Percentiles rank a stretch among this genome's conserved stretches.
Conservation (phyloP, 2,888 invertebrate species). For the Norana najaformis region DNA sequence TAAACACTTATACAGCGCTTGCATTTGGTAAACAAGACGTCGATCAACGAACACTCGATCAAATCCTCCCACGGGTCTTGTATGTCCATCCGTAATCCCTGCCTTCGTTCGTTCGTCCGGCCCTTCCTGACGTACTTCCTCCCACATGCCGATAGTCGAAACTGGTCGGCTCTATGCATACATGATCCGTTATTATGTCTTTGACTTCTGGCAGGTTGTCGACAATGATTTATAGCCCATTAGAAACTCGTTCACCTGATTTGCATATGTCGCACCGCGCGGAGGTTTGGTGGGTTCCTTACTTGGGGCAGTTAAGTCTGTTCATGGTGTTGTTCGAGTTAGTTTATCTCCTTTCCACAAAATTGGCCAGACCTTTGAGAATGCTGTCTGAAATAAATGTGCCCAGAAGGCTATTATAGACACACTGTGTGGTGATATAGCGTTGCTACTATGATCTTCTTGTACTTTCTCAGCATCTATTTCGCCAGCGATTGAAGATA, state of each 20-base stretch:
- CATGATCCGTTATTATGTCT: not conserved
- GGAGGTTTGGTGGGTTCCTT: not conserved
- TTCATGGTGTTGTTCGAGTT: not conserved
- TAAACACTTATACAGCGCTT: not conserved
- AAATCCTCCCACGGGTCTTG: not conserved
- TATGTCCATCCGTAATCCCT: not conserved
- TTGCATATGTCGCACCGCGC: not conserved
- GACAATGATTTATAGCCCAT: not conserved
- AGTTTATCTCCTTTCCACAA: not conserved
- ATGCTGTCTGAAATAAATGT: not conserved
- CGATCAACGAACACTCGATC: not conserved
- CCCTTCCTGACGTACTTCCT: not conserved
- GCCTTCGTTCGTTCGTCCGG: not conserved
- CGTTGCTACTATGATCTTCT: not conserved
- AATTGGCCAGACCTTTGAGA: not conserved
- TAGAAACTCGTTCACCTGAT: not conserved
- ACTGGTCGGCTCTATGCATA: not conserved
- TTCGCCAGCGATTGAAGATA: not conserved
- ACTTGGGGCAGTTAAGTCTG: not conserved
- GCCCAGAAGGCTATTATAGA: not conserved
- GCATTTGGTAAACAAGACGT: not conserved
- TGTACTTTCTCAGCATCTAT: not conserved
- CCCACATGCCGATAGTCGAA: not conserved
- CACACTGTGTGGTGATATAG: not conserved
- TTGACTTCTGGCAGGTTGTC: not conserved